Evolutionary conservation across 2,797 vertebrate species (phyloP), one percentile per base, ranked within the genome.

Genomic region (Oreonectes daqikongensis): DNA sequence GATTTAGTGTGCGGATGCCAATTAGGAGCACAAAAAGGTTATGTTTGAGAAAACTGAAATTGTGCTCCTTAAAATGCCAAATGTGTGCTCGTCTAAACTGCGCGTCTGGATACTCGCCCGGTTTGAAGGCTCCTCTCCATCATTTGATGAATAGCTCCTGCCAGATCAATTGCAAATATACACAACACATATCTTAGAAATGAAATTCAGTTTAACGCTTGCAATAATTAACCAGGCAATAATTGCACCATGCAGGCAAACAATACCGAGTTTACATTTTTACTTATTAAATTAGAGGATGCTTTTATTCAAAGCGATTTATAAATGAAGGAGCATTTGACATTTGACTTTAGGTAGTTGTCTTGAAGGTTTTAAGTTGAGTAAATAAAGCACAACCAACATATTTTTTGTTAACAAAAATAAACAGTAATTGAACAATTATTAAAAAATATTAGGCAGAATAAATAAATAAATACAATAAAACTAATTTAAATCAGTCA

Each of bases 1-100:
- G 24, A 59, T 71, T 44, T 42, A 75, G 64, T 55, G 24, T 55
- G 48, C 35, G 28, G 38, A n/a, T 64, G 46, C 60, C 60, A 59
- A 26, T 71, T 59, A 59, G 5, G 26, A 44, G 24, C 12, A 40
- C 24, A 12, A 22, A 35, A 24, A 22, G 20, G n/a, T 61, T 61
- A 38, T 9, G 59, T 35, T 61, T 18, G 35, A 8, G n/a, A 68
- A 18, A 12, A 14, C 42, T 42, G 4, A 40, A 73, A 53, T 64
- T 15, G 14, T 59, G 26, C 55, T 59, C 7, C 55, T 18, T 59
- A 30, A 30, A 59, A 59, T 28, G 55, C 55, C 26, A 26, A 59
- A 30, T 26, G 14, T 30, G 26, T 28, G 26, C 24, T 17, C 15
- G 15, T 30, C 26, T 59, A 59, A 59, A 59, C 55, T 26, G 55